Base-by-base conservation (phyloP, 1,140 invertebrate species). In the Papilio helenus region DNA sequence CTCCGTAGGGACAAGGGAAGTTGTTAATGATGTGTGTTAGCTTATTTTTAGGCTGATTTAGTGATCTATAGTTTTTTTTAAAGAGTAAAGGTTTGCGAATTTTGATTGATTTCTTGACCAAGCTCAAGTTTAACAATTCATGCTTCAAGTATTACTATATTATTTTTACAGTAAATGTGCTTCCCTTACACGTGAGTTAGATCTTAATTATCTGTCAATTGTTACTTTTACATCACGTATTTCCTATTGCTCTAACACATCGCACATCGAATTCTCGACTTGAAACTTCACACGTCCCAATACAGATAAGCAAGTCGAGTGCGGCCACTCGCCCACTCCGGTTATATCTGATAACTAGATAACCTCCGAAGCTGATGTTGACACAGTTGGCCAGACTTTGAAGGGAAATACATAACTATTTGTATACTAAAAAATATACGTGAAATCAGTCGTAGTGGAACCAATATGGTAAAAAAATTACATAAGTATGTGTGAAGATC, bases 221-320 rank as follows among this genome's bases (percentile, higher is more conserved):
- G 18, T n/a, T 55, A n/a, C 16, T 55, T 55, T 51, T 55, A 20
- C 20, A 55, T 55, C 20, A 12, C 58, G 20, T 61, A 26, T 5
- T 14, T 61, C 12, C 23, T 18, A 46, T 46, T 61, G 7, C n/a
- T 20, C 9, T 58, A 58, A 58, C 20, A 61, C 12, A 3, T 26
- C 9, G 55, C 12, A 61, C 3, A 61, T 61, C 12, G 3, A 55
- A 26, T 61, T 26, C 58, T 61, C 51, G 14, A 42, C 8, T 42
- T 39, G 14, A 72, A 72, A 49, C 42, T 73, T 73, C 42, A 73
- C 72, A 73, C 72, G 44, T 73, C 23, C 42, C 44, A 73, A 26
- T 73, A 73, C 3, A 34, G 72, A 73, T 23, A 46, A 42, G 34
- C 18, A 42, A 72, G 51, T n/a, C n/a, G 18, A 72, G 71, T 39